These are phyloP conservation scores for Tachycineta bicolor DNA, from an alignment of 2,113 vertebrate genomes.

Conservation along the genomic window DNA sequence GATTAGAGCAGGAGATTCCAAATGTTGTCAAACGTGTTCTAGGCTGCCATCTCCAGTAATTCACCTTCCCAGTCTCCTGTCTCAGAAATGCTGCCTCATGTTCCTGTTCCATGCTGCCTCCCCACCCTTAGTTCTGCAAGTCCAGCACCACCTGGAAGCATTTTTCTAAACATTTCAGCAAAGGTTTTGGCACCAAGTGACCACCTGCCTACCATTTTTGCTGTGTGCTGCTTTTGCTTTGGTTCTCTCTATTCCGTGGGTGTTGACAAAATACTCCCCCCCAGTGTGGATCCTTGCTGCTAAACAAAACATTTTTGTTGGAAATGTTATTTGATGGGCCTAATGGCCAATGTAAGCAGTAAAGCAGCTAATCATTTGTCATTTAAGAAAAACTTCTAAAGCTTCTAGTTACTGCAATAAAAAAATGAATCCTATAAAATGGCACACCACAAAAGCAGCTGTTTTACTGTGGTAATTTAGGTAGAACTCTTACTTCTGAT, in stretches of 20 bases:
- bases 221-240: neutral
- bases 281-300: neutral
- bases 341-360: neutral
- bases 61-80: neutral
- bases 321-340: neutral
- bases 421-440: neutral
- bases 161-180: neutral
- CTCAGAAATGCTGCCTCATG: neutral
- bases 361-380: neutral
- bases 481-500: neutral
- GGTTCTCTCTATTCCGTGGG: neutral
- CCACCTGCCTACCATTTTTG: neutral
- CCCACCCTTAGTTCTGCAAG: neutral
- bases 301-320: neutral
- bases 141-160: neutral
- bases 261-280: neutral
- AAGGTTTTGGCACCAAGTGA: neutral
- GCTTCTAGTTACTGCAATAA: neutral
- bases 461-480: neutral
- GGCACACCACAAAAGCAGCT: neutral
- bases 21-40: rapidly evolving
- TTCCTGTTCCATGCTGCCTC: neutral
- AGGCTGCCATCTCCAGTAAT: neutral
- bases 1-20: neutral
- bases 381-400: neutral